Conservation (phyloP, 2,888 invertebrate genomes). For the Eupithecia vulgata region DNA sequence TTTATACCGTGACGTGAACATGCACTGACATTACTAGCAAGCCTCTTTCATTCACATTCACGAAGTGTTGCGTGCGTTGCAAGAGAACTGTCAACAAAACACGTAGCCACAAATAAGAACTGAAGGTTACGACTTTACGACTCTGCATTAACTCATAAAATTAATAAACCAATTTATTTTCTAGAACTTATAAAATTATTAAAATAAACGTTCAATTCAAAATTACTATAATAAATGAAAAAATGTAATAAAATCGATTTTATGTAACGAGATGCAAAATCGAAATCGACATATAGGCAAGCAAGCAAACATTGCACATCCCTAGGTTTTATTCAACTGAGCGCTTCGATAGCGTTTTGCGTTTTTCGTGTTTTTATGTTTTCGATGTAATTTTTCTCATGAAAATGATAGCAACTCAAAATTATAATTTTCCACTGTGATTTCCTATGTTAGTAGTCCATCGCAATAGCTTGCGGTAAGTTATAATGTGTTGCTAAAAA, state of each 20-base stretch:
- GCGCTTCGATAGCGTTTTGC: conserved; percentile 71
- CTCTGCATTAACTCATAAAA: too few relatives aligned
- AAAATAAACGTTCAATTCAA: neutral
- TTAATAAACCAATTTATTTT: neutral
- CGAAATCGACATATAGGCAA: conserved; percentile 1
- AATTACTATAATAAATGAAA: neutral
- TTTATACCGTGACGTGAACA: neutral
- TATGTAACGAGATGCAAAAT: neutral
- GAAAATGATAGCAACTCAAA: conserved; percentile 68
- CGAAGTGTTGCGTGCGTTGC: conserved; percentile 5
- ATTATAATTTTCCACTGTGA: conserved; percentile 64
- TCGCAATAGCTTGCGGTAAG: conserved; percentile 79
- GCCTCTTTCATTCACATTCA: neutral
- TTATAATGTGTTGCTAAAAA: conserved; percentile 58
- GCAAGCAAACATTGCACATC: conserved; percentile 40
- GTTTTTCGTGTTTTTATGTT: conserved; percentile 68
- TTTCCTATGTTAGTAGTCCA: conserved; percentile 68
- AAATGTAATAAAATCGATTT: neutral
- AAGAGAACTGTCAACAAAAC: neutral
- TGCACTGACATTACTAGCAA: too few relatives aligned
- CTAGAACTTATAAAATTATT: neutral
- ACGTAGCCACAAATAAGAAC: neutral
- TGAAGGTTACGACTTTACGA: too few relatives aligned
- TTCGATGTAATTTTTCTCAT: conserved; percentile 60
- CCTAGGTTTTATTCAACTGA: conserved; percentile 46